phyloP scores from a whole-genome alignment of 2,888 invertebrate genomes.

The Lissocephala sabroskyi region DNA sequence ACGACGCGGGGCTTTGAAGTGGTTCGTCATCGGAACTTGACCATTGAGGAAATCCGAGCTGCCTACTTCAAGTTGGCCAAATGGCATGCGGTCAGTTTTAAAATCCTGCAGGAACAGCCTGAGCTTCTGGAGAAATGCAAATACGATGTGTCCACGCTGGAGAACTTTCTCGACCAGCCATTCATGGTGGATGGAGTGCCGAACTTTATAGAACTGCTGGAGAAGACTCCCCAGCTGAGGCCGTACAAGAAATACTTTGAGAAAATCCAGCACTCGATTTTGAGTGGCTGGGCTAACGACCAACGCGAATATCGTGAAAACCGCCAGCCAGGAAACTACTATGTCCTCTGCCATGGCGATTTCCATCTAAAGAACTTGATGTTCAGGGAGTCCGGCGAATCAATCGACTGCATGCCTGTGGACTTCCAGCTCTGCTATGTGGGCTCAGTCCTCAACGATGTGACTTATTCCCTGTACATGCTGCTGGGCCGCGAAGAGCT shows the following conservation, averaged over 20 bases:
- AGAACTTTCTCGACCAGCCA: not conserved
- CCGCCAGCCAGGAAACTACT: conserved; percentile 38
- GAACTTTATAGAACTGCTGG: conserved; percentile 16
- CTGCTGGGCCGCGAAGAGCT: conserved; percentile 39
- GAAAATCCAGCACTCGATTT: conserved; percentile 8
- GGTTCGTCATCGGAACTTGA: conserved; percentile 47
- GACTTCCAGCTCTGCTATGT: conserved; percentile 54
- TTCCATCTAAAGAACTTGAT: conserved; percentile 61
- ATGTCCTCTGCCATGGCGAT: conserved; percentile 61
- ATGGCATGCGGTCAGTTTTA: conserved; percentile 72
- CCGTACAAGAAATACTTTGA: conserved; percentile 29
- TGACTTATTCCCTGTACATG: conserved; percentile 48
- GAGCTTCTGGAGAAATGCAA: conserved; percentile 4
- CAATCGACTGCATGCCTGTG: conserved; percentile 46
- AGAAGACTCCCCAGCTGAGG: conserved; percentile 10
- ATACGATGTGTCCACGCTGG: conserved; percentile 1
- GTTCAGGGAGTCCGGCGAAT: conserved; percentile 35
- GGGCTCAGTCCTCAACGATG: conserved; percentile 43
- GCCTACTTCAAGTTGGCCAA: conserved; percentile 68
- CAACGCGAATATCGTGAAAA: conserved; percentile 43
- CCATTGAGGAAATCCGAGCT: conserved; percentile 64
- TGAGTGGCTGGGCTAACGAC: conserved; percentile 9
- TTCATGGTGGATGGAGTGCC: conserved; percentile 20
- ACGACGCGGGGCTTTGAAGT: conserved; percentile 24
- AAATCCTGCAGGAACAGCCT: conserved; percentile 45